Conservation (phyloP, 2,888 invertebrate genomes). For the Perizoma affinitatum region DNA sequence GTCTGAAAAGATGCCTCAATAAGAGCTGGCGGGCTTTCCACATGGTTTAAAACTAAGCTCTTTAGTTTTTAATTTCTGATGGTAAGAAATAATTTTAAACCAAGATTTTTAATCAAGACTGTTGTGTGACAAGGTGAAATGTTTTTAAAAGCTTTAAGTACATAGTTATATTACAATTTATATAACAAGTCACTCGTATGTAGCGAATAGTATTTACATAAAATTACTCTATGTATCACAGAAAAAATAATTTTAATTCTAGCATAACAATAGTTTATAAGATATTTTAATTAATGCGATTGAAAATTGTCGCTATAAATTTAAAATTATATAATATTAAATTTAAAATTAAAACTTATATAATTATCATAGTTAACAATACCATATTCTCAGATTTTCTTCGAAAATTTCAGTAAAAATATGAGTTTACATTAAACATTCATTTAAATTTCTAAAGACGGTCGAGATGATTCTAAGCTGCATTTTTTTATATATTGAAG, state of each 20-base stretch:
- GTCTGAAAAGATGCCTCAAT: too few species aligned
- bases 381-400: slow-evolving; percentile 12
- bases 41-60: too few species aligned
- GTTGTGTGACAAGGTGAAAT: slow-evolving; percentile 19
- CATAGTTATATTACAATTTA: slow-evolving; percentile 53
- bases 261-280: slow-evolving; percentile 59
- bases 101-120: slow-evolving; percentile 51
- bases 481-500: slow-evolving; percentile 7
- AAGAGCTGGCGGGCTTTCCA: too few species aligned
- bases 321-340: slow-evolving; percentile 8
- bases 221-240: slow-evolving; percentile 82
- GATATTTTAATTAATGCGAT: slow-evolving; percentile 44
- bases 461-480: slow-evolving; percentile 59
- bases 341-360: slow-evolving; percentile 7
- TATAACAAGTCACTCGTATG: slow-evolving; percentile 61
- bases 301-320: slow-evolving; percentile 12
- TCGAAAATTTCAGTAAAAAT: slow-evolving; percentile 16
- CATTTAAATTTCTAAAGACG: slow-evolving; percentile 52
- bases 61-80: too few species aligned
- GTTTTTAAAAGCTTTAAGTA: slow-evolving; percentile 70
- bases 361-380: slow-evolving; percentile 8
- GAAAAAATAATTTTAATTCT: slow-evolving; percentile 80
- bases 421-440: slow-evolving; percentile 24
- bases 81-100: background rate
- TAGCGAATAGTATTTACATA: slow-evolving; percentile 72